phyloP scores from a whole-genome alignment of 2,888 invertebrate species.

The Cenopis cana region DNA sequence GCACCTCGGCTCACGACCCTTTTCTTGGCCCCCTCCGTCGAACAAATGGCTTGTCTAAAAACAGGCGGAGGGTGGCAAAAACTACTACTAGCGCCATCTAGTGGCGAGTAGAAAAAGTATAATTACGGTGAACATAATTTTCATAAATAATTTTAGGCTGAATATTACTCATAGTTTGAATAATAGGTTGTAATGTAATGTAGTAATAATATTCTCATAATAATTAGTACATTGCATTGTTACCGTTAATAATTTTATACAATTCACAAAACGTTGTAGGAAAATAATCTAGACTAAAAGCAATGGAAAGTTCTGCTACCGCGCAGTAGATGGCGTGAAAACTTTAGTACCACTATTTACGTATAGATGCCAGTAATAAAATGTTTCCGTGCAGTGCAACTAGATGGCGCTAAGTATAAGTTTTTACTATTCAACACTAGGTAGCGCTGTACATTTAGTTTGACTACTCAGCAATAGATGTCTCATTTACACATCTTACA shows the following conservation, averaged over 20 bases:
- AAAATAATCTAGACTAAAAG: neutral
- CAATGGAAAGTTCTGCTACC: slow-evolving; percentile 43
- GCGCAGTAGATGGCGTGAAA: slow-evolving; percentile 49
- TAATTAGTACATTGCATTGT: neutral
- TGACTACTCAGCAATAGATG: slow-evolving; percentile 48
- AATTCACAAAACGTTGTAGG: too few species aligned
- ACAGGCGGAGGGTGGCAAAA: slow-evolving; percentile 26
- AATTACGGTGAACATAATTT: neutral
- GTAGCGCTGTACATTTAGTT: slow-evolving; percentile 46
- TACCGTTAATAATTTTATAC: neutral
- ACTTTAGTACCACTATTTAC: slow-evolving; percentile 38
- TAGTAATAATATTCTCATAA: too few species aligned
- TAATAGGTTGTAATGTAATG: too few species aligned
- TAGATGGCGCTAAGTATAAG: slow-evolving; percentile 46
- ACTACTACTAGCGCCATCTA: slow-evolving; percentile 49
- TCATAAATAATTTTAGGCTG: neutral
- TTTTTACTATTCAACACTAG: slow-evolving; percentile 50
- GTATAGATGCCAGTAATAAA: slow-evolving; percentile 49
- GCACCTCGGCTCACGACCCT: slow-evolving; percentile 31
- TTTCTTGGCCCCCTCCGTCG: slow-evolving; percentile 5
- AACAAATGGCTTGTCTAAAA: slow-evolving; percentile 24
- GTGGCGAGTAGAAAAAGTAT: slow-evolving; percentile 45
- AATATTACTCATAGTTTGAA: too few species aligned
- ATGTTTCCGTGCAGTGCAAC: slow-evolving; percentile 16
- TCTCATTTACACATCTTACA: slow-evolving; percentile 40